Evolutionary conservation across 2,888 invertebrate species (phyloP), one percentile per base, ranked within the genome.

Genomic region (Scrobipalpa atriplicella): DNA sequence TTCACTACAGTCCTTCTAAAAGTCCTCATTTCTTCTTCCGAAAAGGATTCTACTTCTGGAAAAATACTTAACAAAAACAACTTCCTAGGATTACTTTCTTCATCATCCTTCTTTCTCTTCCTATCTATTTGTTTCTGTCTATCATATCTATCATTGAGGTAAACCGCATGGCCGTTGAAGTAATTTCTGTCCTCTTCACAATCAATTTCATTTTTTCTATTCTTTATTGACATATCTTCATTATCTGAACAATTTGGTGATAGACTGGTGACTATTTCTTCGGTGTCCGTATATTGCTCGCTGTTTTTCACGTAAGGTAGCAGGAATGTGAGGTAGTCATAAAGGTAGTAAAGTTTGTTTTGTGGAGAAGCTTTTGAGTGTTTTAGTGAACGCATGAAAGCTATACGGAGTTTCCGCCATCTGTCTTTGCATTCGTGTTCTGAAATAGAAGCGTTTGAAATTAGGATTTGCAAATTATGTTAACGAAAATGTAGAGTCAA

Each of bases 381-480:
- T 67, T 76, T 78, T 0, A 77, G 52, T 1, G 75, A 78, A 36
- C 79, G 72, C 73, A 75, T 76, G 67, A 71, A 79, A 0, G 78
- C 78, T 36, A 77, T 78, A 11, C 78, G 65, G 64, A 79, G 77
- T 64, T 77, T 78, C 1, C 79, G 70, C 78, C 79, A 79, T 72
- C 74, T 76, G 39, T 78, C 78, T 64, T 77, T 73, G 64, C 78
- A 79, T 38, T 77, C 76, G 10, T 73, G 71, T 39, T 77, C 78
- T 78, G 76, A 29, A 63, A 63, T 73, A 75, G 60, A 71, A 70
- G 1, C 18, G 7, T 54, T 1, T 16, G 10, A 19, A 16, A n/a
- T 52, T 51, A n/a, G 11, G 6, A 29, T 29, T 29, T 29, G n/a
- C n/a, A n/a, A n/a, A n/a, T 29, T 3, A 29, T 29, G 29, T 29